Evolutionary conservation across 2,113 vertebrate genomes (phyloP).

Genomic region (Dinomys branickii): DNA sequence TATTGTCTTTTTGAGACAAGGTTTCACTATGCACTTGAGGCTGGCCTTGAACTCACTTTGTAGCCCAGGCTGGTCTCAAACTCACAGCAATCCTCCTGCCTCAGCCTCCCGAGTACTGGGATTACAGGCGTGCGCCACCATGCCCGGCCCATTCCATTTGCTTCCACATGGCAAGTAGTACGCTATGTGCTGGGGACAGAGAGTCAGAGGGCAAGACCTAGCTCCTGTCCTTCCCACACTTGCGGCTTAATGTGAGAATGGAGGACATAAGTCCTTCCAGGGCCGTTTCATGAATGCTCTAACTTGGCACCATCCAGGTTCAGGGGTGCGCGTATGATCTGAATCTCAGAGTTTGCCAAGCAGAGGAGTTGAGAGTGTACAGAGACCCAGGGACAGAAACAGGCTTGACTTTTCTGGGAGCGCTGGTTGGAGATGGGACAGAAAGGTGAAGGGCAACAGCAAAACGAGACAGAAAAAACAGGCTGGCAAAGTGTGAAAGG

Average conservation of each 20-base stretch:
- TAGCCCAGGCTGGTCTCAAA: no score
- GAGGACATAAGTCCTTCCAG: background rate
- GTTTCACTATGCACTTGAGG: no score
- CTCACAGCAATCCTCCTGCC: no score
- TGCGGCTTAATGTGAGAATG: background rate
- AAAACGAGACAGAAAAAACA: background rate
- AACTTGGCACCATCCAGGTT: background rate
- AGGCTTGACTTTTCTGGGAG: slow-evolving; percentile 2
- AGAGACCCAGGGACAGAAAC: background rate
- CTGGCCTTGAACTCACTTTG: no score
- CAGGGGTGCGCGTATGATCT: background rate
- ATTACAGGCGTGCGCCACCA: no score
- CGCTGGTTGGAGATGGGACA: background rate
- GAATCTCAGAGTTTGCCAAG: slow-evolving; percentile 43
- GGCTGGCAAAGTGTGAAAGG: slow-evolving; percentile 31
- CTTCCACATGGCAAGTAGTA: background rate
- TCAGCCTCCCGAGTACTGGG: no score
- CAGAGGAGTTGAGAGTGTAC: background rate
- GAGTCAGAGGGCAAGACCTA: background rate
- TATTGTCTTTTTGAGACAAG: no score
- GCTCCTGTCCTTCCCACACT: background rate
- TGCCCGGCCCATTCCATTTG: no score
- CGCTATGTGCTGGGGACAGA: background rate
- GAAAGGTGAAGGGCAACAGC: background rate
- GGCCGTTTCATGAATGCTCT: rapidly evolving